Evolutionary conservation across 2,888 invertebrate species (phyloP), one percentile per base, ranked within the genome.

Genomic region (Dryobota labecula): DNA sequence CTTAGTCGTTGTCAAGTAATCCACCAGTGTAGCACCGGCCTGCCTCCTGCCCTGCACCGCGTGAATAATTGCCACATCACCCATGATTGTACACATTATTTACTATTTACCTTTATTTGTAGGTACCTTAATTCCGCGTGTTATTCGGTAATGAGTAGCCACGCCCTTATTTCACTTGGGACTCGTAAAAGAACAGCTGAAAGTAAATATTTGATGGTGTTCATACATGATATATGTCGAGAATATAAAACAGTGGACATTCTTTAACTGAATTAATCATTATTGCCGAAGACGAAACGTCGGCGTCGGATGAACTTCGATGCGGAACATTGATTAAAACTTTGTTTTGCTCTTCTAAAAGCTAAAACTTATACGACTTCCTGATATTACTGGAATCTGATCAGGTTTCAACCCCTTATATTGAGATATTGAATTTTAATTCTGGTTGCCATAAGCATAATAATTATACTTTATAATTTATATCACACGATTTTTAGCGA

Each of bases 311-410:
- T 56, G 36, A 80, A 49, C 58, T 63, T 43, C 15, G n/a, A 33
- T 41, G 24, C 51, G 45, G 53, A 53, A 63, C 18, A 79, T 58
- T 73, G 62, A 63, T 73, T 63, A 54, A 54, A 63, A 49, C 63
- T 63, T 80, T 58, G 53, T 58, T 73, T 51, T 58, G 57, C 63
- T 80, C 24, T 64, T 43, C 24, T 27, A 36, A n/a, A 58, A 43
- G 47, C 41, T 63, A 56, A 36, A 73, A 51, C 60, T 63, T 49
- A 43, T 73, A 80, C 63, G 63, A 75, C 30, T 75, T 75, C 65
- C 49, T 51, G 56, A 53, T 64, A 36, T 33, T 80, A 65, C 38
- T 45, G 51, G 61, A 56, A 57, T 74, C 61, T 24, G 56, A 53
- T 75, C 33, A 36, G 27, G 24, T 76, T 62, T 43, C 74, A 30